Percentiles rank a stretch among this genome's conserved stretches.
Evolutionary conservation across 2,113 vertebrate species (phyloP).

Genomic region (Lamprotornis superbus): DNA sequence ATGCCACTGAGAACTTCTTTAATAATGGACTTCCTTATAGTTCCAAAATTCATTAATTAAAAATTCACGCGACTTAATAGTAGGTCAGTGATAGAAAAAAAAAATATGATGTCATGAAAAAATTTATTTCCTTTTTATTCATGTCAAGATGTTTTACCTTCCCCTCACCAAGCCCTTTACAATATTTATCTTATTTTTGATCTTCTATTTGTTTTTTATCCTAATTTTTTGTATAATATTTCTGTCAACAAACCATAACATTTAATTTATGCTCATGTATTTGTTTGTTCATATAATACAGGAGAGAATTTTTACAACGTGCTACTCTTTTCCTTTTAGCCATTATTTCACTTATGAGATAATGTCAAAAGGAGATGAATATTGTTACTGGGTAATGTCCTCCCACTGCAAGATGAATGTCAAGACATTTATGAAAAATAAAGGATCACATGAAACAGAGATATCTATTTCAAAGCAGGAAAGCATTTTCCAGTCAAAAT

Average conservation of each 20-base stretch:
- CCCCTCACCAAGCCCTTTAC: fast-evolving
- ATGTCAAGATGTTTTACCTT: not conserved
- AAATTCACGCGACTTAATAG: not conserved
- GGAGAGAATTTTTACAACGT: not conserved
- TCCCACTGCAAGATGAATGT: conserved; percentile 58
- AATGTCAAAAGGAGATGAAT: conserved; percentile 59
- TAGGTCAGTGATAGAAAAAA: not conserved
- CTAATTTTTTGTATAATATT: not conserved
- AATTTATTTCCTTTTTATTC: not conserved
- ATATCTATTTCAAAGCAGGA: conserved; percentile 50
- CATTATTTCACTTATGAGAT: conserved; percentile 59
- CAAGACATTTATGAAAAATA: conserved; percentile 68
- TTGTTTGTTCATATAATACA: not conserved
- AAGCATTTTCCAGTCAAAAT: conserved; percentile 56
- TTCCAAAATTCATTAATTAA: not conserved
- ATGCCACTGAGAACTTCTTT: not conserved
- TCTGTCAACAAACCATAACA: not conserved
- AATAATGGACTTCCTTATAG: not conserved
- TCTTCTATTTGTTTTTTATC: not conserved
- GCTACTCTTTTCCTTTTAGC: not conserved
- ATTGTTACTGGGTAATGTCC: conserved; percentile 55
- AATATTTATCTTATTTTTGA: not conserved
- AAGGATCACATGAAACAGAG: conserved; percentile 38
- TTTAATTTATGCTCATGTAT: not conserved
- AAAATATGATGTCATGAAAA: not conserved